phyloP scores from a whole-genome alignment of 2,113 vertebrate genomes.

The Helogale parvula region DNA sequence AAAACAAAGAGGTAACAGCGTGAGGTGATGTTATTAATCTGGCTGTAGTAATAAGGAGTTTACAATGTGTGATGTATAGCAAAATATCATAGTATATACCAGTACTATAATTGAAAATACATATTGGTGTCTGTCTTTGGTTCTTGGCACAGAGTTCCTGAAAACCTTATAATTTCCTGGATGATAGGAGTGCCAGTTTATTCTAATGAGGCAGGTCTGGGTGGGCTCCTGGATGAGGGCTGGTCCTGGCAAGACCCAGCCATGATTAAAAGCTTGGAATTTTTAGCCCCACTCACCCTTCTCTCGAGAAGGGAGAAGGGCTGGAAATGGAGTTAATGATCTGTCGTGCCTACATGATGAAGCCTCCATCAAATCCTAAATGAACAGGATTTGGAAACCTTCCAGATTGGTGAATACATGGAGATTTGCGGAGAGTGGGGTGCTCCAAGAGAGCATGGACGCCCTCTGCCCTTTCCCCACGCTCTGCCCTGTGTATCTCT shows the following conservation, averaged over 20 bases:
- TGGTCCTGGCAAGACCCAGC: neutral
- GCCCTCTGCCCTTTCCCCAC: neutral
- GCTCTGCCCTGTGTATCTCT: neutral
- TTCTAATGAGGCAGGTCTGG: neutral
- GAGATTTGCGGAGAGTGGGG: neutral
- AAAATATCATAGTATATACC: neutral
- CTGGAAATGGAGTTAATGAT: neutral
- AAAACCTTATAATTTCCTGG: neutral
- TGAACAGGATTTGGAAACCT: neutral
- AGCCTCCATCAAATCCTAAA: neutral
- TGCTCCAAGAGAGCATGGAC: neutral
- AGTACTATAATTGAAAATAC: neutral
- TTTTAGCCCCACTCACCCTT: neutral
- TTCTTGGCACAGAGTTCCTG: neutral
- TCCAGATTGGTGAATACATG: neutral
- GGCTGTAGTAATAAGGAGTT: neutral
- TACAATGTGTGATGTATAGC: neutral
- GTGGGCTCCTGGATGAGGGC: neutral
- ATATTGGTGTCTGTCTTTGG: neutral
- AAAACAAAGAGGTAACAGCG: neutral
- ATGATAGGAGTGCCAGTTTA: neutral
- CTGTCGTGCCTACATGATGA: neutral
- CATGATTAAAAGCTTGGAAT: neutral
- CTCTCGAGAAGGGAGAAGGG: neutral
- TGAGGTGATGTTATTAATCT: neutral